A percentile compares a stretch with the other conserved stretches of the same genome.
Conservation (phyloP, 2,113 vertebrate genomes). For the Desmodus rotundus region DNA sequence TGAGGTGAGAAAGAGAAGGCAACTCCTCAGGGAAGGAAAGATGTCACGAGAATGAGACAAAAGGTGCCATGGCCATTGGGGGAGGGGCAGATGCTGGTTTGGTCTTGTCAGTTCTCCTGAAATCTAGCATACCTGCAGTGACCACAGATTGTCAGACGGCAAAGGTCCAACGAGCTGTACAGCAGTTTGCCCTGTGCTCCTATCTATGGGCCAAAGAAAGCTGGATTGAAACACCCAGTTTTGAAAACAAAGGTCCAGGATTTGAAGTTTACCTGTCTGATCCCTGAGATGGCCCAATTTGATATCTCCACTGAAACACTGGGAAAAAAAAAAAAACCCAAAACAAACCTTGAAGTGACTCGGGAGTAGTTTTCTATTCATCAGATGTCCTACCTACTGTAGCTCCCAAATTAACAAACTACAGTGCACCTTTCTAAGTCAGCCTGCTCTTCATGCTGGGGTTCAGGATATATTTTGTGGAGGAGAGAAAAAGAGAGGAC, state of each 20-base stretch:
- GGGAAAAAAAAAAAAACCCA: not conserved
- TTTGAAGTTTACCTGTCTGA: not conserved
- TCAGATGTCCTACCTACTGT: not conserved
- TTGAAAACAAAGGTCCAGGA: not conserved
- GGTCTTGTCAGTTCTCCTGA: not conserved
- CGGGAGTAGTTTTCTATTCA: not conserved
- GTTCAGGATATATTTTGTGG: not conserved
- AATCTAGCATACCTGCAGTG: not conserved
- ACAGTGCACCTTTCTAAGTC: not conserved
- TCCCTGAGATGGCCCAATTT: not conserved
- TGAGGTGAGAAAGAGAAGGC: not conserved
- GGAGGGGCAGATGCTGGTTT: not conserved
- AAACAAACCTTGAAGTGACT: not conserved
- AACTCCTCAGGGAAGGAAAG: not conserved
- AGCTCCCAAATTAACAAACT: not conserved
- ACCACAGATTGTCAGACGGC: not conserved
- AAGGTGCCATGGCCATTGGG: accelerated
- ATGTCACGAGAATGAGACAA: not conserved
- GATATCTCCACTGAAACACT: not conserved
- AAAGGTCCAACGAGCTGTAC: not conserved
- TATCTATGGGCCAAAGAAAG: not conserved
- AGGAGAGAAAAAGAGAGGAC: not conserved
- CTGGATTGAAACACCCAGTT: not conserved
- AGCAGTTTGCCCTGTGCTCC: not conserved
- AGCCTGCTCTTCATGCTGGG: not conserved